Base-by-base conservation (phyloP, 1,140 invertebrate genomes). In the Portunus trituberculatus region DNA sequence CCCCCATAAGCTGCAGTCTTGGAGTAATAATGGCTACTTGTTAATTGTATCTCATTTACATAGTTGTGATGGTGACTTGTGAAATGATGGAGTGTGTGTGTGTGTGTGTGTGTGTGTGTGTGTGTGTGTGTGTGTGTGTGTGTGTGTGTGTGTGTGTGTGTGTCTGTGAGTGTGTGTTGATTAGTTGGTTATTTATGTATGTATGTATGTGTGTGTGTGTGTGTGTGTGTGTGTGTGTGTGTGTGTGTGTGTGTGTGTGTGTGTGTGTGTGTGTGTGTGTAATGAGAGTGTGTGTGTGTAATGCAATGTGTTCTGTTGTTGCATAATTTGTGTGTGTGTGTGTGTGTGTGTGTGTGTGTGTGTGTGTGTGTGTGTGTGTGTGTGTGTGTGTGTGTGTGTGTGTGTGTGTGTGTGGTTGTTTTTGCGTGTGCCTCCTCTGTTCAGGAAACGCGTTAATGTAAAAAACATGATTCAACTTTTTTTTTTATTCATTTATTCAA, bases 11-110 rank as follows among this genome's bases (percentile, higher is more conserved):
- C n/a, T n/a, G n/a, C n/a, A n/a, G n/a, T n/a, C n/a, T n/a, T n/a
- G 89, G 91, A 59, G 94, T 76, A 91, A 95, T 95, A 91, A 91
- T 91, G 45, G 32, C 45, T 39, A 86, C 89, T 89, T 91, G 94
- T 95, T 95, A 95, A 95, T 95, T 95, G 94, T 88, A 92, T 91
- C 84, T 52, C 94, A 95, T 95, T 91, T 95, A 89, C 94, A 95
- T 95, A 91, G 91, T 89, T 95, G 89, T 83, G 94, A 95, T 91
- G 94, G 46, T 10, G 52, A 59, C 52, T 59, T 59, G 52, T 20
- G 16, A 59, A 10, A 93, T 93, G 92, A 93, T 93, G 83, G 83
- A 93, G 86, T 82, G 83, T 83, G 32, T 46, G 87, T 46, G 25
- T n/a, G 87, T 32, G 39, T n/a, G 87, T 29, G 46, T 25, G 39